Evolutionary conservation across 1,140 invertebrate genomes (phyloP).

Genomic region (Achroia grisella): DNA sequence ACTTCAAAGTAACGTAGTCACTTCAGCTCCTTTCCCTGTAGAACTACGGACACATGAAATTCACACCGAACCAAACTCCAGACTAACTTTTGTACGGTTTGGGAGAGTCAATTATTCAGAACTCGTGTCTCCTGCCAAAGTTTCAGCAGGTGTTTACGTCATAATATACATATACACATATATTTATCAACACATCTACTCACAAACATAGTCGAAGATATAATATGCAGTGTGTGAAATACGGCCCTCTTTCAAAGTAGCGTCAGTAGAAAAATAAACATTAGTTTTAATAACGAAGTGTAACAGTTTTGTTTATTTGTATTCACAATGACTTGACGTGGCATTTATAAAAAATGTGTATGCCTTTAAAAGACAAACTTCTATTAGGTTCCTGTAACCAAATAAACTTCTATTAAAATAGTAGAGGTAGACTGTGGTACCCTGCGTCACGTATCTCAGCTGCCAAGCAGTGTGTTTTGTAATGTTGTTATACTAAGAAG

Average conservation of each 20-base stretch:
- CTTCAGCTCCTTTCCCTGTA: slow-evolving; percentile 5
- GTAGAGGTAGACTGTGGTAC: too few relatives aligned
- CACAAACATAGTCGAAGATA: slow-evolving; percentile 16
- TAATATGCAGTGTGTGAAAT: slow-evolving; percentile 27
- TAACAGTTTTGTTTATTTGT: not conserved
- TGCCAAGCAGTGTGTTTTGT: too few relatives aligned
- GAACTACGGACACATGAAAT: slow-evolving; percentile 17
- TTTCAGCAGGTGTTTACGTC: slow-evolving; percentile 46
- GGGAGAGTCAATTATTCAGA: slow-evolving; percentile 54
- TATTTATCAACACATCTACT: slow-evolving; percentile 18
- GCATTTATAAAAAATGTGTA: too few relatives aligned
- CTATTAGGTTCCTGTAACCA: too few relatives aligned
- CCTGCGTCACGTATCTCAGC: too few relatives aligned
- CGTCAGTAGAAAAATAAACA: slow-evolving; percentile 9
- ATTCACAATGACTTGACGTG: too few relatives aligned
- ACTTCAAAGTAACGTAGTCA: too few relatives aligned
- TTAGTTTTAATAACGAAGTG: not conserved
- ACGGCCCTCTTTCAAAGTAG: slow-evolving; percentile 18
- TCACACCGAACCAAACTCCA: slow-evolving; percentile 47
- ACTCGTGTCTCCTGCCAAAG: slow-evolving; percentile 61
- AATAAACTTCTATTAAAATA: too few relatives aligned
- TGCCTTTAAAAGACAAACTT: too few relatives aligned
- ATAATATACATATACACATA: too few relatives aligned
- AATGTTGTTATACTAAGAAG: too few relatives aligned
- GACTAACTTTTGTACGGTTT: slow-evolving; percentile 57